phyloP scores from a whole-genome alignment of 2,797 vertebrate genomes.

The Poeciliopsis infans region DNA sequence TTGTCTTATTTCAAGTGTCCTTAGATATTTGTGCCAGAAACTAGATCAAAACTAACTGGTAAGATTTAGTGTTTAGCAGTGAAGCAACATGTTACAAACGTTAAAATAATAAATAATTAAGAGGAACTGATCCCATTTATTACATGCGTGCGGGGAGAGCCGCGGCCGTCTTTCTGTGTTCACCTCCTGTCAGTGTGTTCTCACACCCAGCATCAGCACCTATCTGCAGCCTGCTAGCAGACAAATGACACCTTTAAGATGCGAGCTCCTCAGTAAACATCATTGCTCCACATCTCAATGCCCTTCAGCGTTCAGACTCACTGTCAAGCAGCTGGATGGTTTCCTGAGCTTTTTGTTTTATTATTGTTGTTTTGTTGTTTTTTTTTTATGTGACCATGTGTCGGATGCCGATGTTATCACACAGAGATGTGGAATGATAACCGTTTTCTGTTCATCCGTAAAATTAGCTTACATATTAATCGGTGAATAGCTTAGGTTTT shows the following conservation, averaged over 20 bases:
- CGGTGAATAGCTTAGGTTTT: too few relatives aligned
- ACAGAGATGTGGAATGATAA: too few relatives aligned
- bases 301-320: not conserved
- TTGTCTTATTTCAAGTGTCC: too few relatives aligned
- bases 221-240: not conserved
- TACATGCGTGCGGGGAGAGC: not conserved
- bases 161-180: not conserved
- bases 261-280: not conserved
- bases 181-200: slow-evolving; percentile 1
- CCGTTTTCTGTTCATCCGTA: too few relatives aligned
- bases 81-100: too few relatives aligned
- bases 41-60: too few relatives aligned
- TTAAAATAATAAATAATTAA: not conserved
- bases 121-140: not conserved
- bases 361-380: too few relatives aligned
- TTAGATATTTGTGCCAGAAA: too few relatives aligned
- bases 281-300: not conserved
- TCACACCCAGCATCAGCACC: not conserved
- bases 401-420: too few relatives aligned
- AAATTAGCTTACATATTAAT: too few relatives aligned
- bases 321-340: not conserved
- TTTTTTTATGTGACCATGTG: not conserved
- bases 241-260: not conserved
- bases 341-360: not conserved
- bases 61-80: too few relatives aligned